Base-by-base conservation (phyloP, 1,140 invertebrate species). In the Drosophila fuyamai region DNA sequence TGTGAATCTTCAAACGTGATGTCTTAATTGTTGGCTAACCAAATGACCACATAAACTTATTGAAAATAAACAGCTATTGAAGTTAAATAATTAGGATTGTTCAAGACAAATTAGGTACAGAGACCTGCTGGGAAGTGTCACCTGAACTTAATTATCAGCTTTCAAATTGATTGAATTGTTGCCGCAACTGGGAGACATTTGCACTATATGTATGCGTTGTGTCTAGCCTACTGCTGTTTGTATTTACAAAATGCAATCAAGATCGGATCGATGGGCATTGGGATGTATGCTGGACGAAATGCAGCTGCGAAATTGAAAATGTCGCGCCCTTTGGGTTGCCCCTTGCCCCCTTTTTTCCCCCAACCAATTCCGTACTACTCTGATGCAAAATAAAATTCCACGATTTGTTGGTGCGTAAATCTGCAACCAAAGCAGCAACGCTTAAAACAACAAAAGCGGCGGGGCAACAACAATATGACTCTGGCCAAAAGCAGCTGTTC, bases 351-450 rank as follows among this genome's bases (percentile, higher is more conserved):
- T n/a, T 36, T 5, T 54, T 41, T 47, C 48, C 13, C 13, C 46
- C 7, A 5, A 44, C 5, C 3, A 4, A 48, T 48, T 14, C 3
- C 36, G 9, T 38, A 32, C 47, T 23, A 43, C 56, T 48, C 14
- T 16, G 16, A 5, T 10, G 41, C 36, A 14, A 70, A 71, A 86
- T 82, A 83, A 88, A 88, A 83, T 83, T 88, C 70, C 62, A 80
- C 83, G 83, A 88, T 88, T 88, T 88, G 83, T 66, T 88, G 83
- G 79, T 88, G 83, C 83, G 83, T 88, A 83, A 88, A 88, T 88
- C 83, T 80, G 72, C 79, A 88, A 79, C 79, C 72, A 82, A 83
- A 82, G 84, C 83, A 88, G 72, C 83, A 58, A 38, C 76, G 83
- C 79, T 81, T 81, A 70, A 81, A 76, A 80, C 83, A 88, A 72